Base-by-base conservation (phyloP, 30 jellyfish, hydroid and myxozoan species). In the Hydractinia echinata region DNA sequence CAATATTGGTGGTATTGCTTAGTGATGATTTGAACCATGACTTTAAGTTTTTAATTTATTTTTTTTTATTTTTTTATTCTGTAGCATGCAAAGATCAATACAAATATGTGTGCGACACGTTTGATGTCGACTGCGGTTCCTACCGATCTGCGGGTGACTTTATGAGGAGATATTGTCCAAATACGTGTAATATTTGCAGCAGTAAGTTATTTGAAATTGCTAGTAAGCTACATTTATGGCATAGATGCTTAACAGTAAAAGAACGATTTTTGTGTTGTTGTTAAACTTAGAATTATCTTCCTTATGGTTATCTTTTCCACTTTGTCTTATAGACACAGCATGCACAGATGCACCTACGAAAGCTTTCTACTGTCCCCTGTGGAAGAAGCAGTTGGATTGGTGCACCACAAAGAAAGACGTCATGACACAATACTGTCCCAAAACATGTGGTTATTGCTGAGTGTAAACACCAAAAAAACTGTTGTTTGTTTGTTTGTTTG, bases 81-180 rank as follows among this genome's bases (percentile, higher is more conserved):
- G 13, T 77, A 90, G 97, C 67, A 44, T 90, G 97, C 79, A 39
- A 61, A 51, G 94, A 90, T 66, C 60, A 19, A 4, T 81, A 81
- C 90, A 71, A 52, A 64, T 51, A 53, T 55, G 78, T 77, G 4
- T 90, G 97, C 83, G 30, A 48, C 7, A 70, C 81, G 18, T 90
- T 90, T 72, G 76, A 72, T 54, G 79, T 14, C 58, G 92, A 81
- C 81, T 90, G 97, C 64, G 10, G 6, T 10, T 60, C 56, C 18
- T n/a, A 14, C 70, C 66, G 60, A 3, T 54, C 6, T 1, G 84
- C 97, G 55, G 97, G 97, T 4, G 72, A 67, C 0, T 90, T 90
- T 83, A 90, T 90, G 95, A 76, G 95, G 55, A 19, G 19, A 39
- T 15, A 9, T 49, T 90, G 97, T 71, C 94, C 97, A 13, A 55